Evolutionary conservation across 2,888 invertebrate species (phyloP), one percentile per base, ranked within the genome.

Genomic region (Nymphalis c-album): DNA sequence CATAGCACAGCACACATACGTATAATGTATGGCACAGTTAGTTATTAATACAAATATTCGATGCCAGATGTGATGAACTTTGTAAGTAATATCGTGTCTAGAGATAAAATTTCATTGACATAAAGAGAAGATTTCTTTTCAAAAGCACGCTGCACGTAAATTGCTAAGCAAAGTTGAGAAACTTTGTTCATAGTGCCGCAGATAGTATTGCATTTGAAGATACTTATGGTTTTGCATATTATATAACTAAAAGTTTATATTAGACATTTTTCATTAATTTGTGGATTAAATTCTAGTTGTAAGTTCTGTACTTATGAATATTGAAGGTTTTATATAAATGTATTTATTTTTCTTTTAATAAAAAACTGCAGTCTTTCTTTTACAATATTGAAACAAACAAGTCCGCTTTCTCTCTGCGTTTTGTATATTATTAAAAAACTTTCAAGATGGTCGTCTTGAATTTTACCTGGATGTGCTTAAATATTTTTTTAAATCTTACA

Each of bases 371-470:
- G 40, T 13, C 40, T 13, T 40, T 13, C 40, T 40, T 40, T 40
- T 40, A 13, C 40, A 40, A 40, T 13, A 47, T 47, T 47, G 6
- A n/a, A 47, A 7, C n/a, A 47, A 47, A n/a, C 6, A 5, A 47
- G 6, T n/a, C n/a, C 17, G 13, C 13, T 40, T 40, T 47, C 50
- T 20, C 10, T 18, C 50, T 50, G 18, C 47, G 1, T 50, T 50
- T 20, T 50, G 10, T 50, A 18, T 50, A 50, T 50, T 50, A 50
- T 50, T 65, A 69, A 65, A 69, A 69, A 69, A 65, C 51, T 69
- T 69, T 53, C 40, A 59, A 69, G 65, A 58, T 46, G 58, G 48
- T 59, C 59, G 65, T 58, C 50, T 62, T 62, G 63, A 62, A 64
- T 68, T 58, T 59, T 62, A 69, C 59, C 53, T 53, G 58, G 62